Percentiles rank a stretch among this genome's conserved stretches.
These are phyloP conservation scores for Tylochromis polylepis DNA, from an alignment of 2,113 vertebrate species.

Conservation along the genomic window DNA sequence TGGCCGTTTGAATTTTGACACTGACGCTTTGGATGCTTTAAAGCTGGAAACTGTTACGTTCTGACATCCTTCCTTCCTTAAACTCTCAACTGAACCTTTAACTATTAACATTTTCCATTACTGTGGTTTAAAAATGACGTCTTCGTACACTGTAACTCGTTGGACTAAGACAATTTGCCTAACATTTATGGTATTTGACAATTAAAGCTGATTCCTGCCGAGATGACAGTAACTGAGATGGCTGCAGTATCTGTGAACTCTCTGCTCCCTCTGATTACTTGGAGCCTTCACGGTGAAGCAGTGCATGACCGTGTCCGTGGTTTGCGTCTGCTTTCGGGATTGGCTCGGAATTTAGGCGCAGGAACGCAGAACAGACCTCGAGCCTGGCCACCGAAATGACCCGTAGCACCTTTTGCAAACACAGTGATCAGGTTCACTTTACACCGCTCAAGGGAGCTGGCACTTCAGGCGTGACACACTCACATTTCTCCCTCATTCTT, in stretches of 20 bases:
- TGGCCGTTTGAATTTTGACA: neutral
- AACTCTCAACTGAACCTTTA: neutral
- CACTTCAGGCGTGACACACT: conserved; percentile 26
- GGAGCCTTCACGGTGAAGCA: neutral
- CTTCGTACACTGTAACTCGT: neutral
- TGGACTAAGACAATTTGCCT: neutral
- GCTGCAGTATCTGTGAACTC: neutral
- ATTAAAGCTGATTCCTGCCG: neutral
- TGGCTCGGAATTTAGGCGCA: neutral
- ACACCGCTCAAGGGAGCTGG: conserved; percentile 53
- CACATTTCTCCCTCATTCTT: conserved; percentile 55
- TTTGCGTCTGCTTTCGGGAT: conserved; percentile 48
- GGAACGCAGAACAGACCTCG: conserved; percentile 14
- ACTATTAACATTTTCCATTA: neutral
- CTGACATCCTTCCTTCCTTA: neutral
- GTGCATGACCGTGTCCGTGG: neutral
- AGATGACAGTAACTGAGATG: neutral
- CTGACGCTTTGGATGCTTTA: neutral
- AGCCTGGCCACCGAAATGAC: conserved; percentile 44
- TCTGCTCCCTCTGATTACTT: conserved; percentile 15
- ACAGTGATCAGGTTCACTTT: conserved; percentile 53
- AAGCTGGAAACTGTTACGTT: neutral
- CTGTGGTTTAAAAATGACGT: neutral
- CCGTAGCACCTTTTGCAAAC: conserved; percentile 56
- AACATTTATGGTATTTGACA: neutral